phyloP scores from a whole-genome alignment of 2,888 invertebrate species.

The Sminthurides aquaticus region DNA sequence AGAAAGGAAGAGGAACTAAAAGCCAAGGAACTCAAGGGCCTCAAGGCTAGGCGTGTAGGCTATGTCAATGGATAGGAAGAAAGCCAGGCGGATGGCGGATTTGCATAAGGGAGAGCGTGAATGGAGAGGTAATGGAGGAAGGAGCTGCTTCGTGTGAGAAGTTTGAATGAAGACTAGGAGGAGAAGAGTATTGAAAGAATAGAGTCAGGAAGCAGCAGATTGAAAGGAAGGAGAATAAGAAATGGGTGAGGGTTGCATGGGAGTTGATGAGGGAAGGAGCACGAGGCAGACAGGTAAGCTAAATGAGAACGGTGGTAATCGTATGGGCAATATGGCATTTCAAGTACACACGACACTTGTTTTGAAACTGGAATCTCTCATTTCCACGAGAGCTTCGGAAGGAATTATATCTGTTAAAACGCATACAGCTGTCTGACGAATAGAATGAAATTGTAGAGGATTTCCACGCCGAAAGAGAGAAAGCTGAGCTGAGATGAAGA shows the following conservation, averaged over 20 bases:
- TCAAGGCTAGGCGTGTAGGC: neutral
- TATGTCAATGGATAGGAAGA: neutral
- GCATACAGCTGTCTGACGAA: neutral
- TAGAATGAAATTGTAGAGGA: neutral
- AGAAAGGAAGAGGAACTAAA: neutral
- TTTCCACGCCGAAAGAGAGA: neutral
- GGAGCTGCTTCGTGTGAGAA: too few relatives aligned
- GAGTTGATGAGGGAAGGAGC: too few relatives aligned
- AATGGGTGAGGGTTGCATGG: too few relatives aligned
- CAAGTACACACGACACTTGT: too few relatives aligned
- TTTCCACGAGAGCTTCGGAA: neutral
- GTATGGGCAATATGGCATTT: neutral
- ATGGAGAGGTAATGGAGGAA: too few relatives aligned
- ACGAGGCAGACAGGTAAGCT: neutral
- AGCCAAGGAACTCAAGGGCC: neutral
- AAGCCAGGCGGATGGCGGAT: neutral
- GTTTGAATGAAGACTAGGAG: too few relatives aligned
- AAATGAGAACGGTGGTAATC: neutral
- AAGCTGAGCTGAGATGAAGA: neutral
- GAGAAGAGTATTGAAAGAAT: too few relatives aligned
- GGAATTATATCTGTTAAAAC: neutral
- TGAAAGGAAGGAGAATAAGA: too few relatives aligned
- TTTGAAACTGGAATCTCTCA: neutral
- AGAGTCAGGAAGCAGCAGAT: too few relatives aligned
- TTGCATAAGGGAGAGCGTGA: too few relatives aligned